Percentiles rank a stretch among this genome's conserved stretches.
These are phyloP conservation scores for Contarinia nasturtii DNA, from an alignment of 1,140 invertebrate genomes.

Conservation along the genomic window DNA sequence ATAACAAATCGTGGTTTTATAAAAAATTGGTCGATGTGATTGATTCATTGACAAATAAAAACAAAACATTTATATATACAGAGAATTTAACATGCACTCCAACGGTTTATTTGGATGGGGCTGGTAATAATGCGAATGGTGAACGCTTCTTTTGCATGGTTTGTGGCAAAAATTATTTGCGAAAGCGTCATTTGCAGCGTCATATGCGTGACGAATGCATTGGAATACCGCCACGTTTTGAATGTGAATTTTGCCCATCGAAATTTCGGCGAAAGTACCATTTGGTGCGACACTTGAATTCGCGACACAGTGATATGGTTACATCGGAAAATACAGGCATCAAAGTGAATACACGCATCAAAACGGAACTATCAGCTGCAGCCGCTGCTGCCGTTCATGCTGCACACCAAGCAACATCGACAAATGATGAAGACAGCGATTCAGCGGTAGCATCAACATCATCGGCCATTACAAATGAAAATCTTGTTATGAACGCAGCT, in stretches of 20 bases:
- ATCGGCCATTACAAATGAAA: neutral
- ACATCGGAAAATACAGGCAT: neutral
- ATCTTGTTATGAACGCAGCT: neutral
- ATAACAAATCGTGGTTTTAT: too few relatives aligned
- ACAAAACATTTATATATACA: neutral
- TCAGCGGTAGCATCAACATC: neutral
- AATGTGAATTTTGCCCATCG: constrained; percentile 37
- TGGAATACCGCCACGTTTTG: constrained; percentile 43
- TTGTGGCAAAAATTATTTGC: constrained; percentile 41
- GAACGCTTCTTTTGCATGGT: constrained; percentile 33
- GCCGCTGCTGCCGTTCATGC: neutral
- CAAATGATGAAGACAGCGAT: neutral
- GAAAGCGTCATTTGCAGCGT: constrained; percentile 41
- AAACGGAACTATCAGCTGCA: neutral
- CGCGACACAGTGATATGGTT: constrained; percentile 18
- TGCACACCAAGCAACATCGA: neutral
- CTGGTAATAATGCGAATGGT: neutral
- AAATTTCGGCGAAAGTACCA: constrained; percentile 38
- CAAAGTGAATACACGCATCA: neutral
- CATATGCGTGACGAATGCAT: constrained; percentile 46
- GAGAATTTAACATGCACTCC: constrained; percentile 1
- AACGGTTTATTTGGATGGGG: neutral
- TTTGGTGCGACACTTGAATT: constrained; percentile 33
- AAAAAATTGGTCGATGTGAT: too few relatives aligned
- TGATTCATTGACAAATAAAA: neutral